phyloP scores from a whole-genome alignment of 1,140 invertebrate species.

The Dendrolimus punctatus region DNA sequence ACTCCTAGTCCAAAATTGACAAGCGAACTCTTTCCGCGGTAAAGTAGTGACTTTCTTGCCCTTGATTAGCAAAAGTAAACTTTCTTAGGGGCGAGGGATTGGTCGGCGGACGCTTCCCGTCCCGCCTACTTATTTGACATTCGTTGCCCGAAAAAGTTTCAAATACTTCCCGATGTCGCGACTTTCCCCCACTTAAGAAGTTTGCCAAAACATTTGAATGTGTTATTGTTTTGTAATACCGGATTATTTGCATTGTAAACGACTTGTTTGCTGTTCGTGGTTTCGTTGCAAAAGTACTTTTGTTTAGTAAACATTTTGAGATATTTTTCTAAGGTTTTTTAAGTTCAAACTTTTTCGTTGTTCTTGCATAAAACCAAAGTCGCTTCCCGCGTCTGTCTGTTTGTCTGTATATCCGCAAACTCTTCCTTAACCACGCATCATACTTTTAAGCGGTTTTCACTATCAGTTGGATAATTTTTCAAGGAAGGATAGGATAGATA shows the following conservation, averaged over 20 bases:
- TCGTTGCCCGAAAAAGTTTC: slow-evolving; percentile 57
- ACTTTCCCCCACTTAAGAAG: slow-evolving; percentile 35
- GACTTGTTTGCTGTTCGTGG: slow-evolving; percentile 5
- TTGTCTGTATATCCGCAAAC: no score
- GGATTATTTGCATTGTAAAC: background rate
- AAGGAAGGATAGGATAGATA: no score
- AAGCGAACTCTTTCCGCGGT: no score
- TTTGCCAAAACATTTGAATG: slow-evolving; percentile 29
- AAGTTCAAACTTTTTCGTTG: slow-evolving; percentile 3
- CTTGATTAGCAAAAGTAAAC: slow-evolving; percentile 25
- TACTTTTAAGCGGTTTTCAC: no score
- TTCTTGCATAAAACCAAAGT: background rate
- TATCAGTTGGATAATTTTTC: no score
- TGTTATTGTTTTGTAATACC: slow-evolving; percentile 22
- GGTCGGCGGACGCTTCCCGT: slow-evolving; percentile 39
- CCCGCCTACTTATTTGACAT: slow-evolving; percentile 62
- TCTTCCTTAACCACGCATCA: no score
- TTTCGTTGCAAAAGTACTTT: background rate
- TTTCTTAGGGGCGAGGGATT: slow-evolving; percentile 36
- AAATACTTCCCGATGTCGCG: slow-evolving; percentile 49
- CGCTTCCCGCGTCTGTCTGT: no score
- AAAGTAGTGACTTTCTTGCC: no score
- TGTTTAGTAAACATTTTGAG: background rate
- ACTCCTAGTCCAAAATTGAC: no score
- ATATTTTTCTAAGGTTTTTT: background rate